Evolutionary conservation across 1,140 invertebrate species (phyloP), one percentile per base, ranked within the genome.

Genomic region (Drosophila arawakana): DNA sequence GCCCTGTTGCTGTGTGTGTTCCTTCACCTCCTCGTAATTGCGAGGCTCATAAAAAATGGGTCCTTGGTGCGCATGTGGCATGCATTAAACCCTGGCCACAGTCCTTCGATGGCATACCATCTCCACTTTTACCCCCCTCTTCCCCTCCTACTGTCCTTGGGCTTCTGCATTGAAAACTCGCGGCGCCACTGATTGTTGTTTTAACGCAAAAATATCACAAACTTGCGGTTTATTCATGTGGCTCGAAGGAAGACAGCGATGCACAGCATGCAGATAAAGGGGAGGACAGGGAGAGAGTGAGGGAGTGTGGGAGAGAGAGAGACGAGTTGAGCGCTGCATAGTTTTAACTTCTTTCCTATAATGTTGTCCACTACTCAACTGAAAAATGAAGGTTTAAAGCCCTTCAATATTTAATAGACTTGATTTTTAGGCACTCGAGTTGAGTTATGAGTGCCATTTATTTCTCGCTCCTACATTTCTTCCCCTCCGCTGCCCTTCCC

Each of bases 11-110:
- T 15, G 15, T 60, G 43, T 49, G 72, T 7, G 72, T 8, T 30
- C 25, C 25, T 30, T 6, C 25, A 30, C 6, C 39, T 18, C 4
- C 58, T 70, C 67, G 72, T 85, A 77, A 72, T 86, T 85, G 81
- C 73, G 59, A 46, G 25, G 43, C 61, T 35, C 72, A 58, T 74
- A 83, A 83, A 78, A 81, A 83, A 82, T 65, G 54, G 78, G 80
- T 80, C 73, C 77, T 83, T 80, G 81, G 81, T 66, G 80, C 76
- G 78, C 73, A 84, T 83, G 76, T 80, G 60, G 80, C 68, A 34
- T 80, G 68, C 76, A 80, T 84, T 82, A 84, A 83, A 55, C 66
- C 46, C 49, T 6, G 15, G 21, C 62, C 54, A 21, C 39, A n/a
- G 25, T 65, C 35, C 39, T 44, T 11, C 54, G 8, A 18, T 57